Evolutionary conservation across 2,113 vertebrate genomes (phyloP), one percentile per base, ranked within the genome.

Genomic region (Dasyurus viverrinus): DNA sequence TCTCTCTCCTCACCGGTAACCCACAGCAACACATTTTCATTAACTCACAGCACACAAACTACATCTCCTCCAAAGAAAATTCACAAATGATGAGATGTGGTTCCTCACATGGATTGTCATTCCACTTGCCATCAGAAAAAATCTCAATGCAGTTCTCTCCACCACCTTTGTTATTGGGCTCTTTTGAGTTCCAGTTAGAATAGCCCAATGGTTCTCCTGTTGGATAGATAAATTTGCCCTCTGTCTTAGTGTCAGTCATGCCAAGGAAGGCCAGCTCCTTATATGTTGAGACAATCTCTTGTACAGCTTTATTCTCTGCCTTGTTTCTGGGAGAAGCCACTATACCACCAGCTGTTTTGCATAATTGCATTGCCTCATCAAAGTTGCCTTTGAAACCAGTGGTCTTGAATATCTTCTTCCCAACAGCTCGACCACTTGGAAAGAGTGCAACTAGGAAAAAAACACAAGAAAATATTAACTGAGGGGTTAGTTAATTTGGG

Each of bases 111-210:
- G 0, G 0, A n/a, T 14, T 94, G 93, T 98, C 98, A 0, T 98
- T 98, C 98, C 98, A 98, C 25, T 97, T 97, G 89, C 98, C 98
- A 0, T 97, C 96, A 55, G 30, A 5, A 27, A 91, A 93, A 47
- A 98, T 26, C 95, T 98, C 98, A 53, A 98, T 97, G 10, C 98
- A 98, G 89, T 98, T 55, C 91, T 98, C 98, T 0, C 36, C 1
- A 0, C 89, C 96, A 0, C 90, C 60, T 0, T 95, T 24, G 14
- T 98, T 96, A 89, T 98, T 98, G 89, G 98, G 98, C 53, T 98
- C 98, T 48, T 96, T 94, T 0, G 93, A 52, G 7, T 54, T 89
- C 98, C 98, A 98, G 91, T 98, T 98, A 52, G 96, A 94, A 27
- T 97, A 98, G 47, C 1, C 90, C 30, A 98, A 90, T 36, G 94